Percentiles rank a stretch among this genome's conserved stretches.
Evolutionary conservation across 2,113 vertebrate genomes (phyloP).

Genomic region (Oryzias melastigma): DNA sequence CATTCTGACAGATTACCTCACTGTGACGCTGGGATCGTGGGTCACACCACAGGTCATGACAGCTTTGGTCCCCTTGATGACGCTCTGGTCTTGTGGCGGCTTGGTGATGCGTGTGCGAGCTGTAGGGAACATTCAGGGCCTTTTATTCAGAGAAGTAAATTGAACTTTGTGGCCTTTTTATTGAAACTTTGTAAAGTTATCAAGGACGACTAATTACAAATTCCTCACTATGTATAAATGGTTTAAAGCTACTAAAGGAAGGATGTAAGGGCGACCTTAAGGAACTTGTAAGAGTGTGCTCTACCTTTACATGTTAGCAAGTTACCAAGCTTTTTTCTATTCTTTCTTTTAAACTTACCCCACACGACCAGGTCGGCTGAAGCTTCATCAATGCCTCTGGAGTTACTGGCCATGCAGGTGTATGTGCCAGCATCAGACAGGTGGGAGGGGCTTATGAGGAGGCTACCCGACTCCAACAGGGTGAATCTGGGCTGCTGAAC

Average conservation of each 20-base stretch:
- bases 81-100: constrained; percentile 92
- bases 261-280: constrained; percentile 18
- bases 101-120: constrained; percentile 92
- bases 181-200: constrained; percentile 18
- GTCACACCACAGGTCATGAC: constrained; percentile 92
- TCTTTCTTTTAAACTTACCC: constrained; percentile 81
- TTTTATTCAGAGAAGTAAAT: constrained; percentile 20
- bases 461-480: constrained; percentile 92
- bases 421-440: constrained; percentile 89
- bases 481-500: constrained; percentile 95
- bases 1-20: constrained; percentile 78
- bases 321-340: background rate
- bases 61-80: constrained; percentile 98
- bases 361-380: constrained; percentile 89
- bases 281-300: background rate
- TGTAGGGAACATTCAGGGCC: constrained; percentile 60
- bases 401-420: constrained; percentile 95
- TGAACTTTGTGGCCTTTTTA: constrained; percentile 9
- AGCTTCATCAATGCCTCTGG: constrained; percentile 91
- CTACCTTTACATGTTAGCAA: constrained; percentile 13
- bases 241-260: constrained; percentile 9
- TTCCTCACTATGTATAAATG: constrained; percentile 9
- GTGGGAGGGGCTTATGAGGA: constrained; percentile 90
- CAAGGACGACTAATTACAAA: constrained; percentile 21
- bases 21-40: constrained; percentile 88